phyloP scores from a whole-genome alignment of 2,888 invertebrate genomes.

The Mythimna ferrago region DNA sequence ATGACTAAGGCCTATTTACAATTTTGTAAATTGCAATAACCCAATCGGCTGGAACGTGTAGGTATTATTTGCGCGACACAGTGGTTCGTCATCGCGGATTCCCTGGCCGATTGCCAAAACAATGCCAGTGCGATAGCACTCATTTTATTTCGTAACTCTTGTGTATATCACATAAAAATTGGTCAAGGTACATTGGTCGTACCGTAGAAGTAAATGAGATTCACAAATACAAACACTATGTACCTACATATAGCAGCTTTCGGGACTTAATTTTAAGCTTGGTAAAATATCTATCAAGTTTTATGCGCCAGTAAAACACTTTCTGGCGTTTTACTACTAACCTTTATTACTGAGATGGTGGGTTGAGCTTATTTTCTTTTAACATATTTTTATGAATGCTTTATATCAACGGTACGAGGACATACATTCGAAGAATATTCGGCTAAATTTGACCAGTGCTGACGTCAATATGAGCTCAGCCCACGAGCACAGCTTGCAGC shows the following conservation, averaged over 20 bases:
- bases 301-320: conserved; percentile 33
- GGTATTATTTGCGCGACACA: conserved; percentile 77
- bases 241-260: background rate
- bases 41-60: conserved; percentile 68
- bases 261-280: conserved; percentile 2
- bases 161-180: conserved; percentile 84
- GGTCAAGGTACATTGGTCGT: conserved; percentile 76
- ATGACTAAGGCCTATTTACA: background rate
- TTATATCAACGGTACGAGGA: conserved; percentile 40
- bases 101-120: conserved; percentile 79
- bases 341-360: conserved; percentile 31
- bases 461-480: conserved; percentile 66
- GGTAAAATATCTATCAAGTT: conserved; percentile 15
- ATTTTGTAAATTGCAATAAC: conserved; percentile 45
- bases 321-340: conserved; percentile 22
- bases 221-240: background rate
- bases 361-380: conserved; percentile 18
- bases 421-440: conserved; percentile 46
- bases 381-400: conserved; percentile 38
- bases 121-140: conserved; percentile 76
- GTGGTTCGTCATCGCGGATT: conserved; percentile 78
- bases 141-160: conserved; percentile 85
- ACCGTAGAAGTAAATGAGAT: conserved; percentile 7
- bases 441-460: conserved; percentile 51
- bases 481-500: conserved; percentile 56